phyloP scores from a whole-genome alignment of 2,113 vertebrate species.

The Trogon melanurus region DNA sequence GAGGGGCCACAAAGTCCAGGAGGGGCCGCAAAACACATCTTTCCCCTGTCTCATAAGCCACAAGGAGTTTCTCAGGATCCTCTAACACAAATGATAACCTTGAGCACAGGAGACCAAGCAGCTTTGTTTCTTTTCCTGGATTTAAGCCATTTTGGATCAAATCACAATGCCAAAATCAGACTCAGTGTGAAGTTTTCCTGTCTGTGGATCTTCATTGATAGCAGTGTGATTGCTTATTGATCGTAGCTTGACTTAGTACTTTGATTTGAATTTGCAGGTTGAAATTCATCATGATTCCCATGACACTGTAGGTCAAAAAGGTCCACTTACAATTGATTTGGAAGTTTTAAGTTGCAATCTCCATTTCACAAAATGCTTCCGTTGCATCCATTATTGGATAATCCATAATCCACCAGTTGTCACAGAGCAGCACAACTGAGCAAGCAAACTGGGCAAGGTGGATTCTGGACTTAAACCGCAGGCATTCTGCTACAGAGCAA shows the following conservation, averaged over 20 bases:
- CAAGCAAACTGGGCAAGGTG: neutral
- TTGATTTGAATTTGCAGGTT: slow-evolving; percentile 13
- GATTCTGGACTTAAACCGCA: neutral
- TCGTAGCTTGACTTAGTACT: neutral
- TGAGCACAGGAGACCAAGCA: neutral
- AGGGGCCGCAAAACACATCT: neutral
- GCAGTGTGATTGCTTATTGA: neutral
- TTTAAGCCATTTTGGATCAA: neutral
- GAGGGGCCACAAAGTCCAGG: too few species aligned
- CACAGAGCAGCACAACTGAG: neutral
- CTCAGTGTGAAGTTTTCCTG: neutral
- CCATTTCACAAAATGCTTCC: slow-evolving; percentile 12
- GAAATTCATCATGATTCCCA: slow-evolving; percentile 13
- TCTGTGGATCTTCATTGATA: neutral
- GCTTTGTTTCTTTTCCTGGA: neutral
- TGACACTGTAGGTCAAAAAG: slow-evolving; percentile 26
- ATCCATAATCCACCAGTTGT: neutral
- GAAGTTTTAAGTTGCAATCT: neutral
- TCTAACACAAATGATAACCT: neutral
- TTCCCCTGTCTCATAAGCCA: neutral
- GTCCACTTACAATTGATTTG: neutral
- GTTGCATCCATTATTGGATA: neutral
- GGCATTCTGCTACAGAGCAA: neutral
- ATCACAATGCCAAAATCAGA: neutral
- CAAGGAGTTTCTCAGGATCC: neutral